Evolutionary conservation across 1,140 invertebrate species (phyloP).

Genomic region (Pemphigus obesinymphae): DNA sequence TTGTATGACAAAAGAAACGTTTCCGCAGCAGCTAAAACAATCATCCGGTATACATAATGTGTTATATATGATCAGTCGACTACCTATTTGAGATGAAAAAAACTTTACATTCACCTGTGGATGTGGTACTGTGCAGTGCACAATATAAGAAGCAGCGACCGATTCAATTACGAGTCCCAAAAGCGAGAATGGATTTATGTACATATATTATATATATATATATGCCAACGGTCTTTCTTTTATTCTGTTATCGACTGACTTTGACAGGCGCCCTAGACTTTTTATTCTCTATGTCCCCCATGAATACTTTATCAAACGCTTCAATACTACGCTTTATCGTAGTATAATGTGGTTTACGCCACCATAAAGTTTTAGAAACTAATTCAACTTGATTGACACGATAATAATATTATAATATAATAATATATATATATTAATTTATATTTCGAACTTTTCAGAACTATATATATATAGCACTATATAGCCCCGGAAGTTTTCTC

Average conservation of each 20-base stretch:
- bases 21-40: too few relatives aligned
- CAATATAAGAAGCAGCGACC: too few relatives aligned
- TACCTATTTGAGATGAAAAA: background rate
- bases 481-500: background rate
- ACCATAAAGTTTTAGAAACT: background rate
- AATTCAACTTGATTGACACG: conserved; percentile 16
- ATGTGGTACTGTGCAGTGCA: too few relatives aligned
- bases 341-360: too few relatives aligned
- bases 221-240: background rate
- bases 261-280: background rate
- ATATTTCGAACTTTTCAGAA: background rate
- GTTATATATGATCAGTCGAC: too few relatives aligned
- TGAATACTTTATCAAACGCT: background rate
- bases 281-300: background rate
- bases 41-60: too few relatives aligned
- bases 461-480: too few relatives aligned
- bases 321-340: background rate
- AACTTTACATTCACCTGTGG: background rate
- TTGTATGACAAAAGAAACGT: too few relatives aligned
- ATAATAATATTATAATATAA: background rate
- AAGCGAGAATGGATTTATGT: background rate
- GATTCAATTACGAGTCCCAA: background rate
- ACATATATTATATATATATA: too few relatives aligned
- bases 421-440: too few relatives aligned
- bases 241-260: background rate